These are phyloP conservation scores for Nycticorax nycticorax DNA, from an alignment of 2,113 vertebrate species.

Conservation along the genomic window DNA sequence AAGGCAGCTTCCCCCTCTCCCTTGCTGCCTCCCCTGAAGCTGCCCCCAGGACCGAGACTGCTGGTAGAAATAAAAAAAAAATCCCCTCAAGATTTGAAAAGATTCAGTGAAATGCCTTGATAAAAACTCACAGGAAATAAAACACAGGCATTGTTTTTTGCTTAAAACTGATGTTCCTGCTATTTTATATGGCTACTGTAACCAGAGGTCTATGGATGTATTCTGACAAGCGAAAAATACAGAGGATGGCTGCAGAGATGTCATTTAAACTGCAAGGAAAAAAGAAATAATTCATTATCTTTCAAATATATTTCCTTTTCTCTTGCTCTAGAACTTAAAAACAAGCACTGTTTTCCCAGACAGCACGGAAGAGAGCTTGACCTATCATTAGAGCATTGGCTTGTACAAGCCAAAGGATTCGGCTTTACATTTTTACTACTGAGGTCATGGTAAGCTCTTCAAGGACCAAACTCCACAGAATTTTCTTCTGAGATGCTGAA, in stretches of 20 bases:
- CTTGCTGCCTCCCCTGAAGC: not conserved
- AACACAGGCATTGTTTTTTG: not conserved
- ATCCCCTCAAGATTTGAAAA: not conserved
- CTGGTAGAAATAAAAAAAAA: not conserved
- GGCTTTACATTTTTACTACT: not conserved
- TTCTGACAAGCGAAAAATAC: not conserved
- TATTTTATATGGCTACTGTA: not conserved
- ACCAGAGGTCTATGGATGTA: not conserved
- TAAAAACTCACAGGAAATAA: not conserved
- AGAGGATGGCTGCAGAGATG: not conserved
- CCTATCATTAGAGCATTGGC: not conserved
- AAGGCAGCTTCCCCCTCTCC: not conserved
- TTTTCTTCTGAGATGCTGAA: not conserved
- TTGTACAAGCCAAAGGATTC: not conserved
- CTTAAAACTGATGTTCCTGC: not conserved
- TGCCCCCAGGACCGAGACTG: not conserved
- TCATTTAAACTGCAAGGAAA: not conserved
- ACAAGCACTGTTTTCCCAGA: not conserved
- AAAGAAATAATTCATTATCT: not conserved
- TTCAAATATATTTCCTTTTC: not conserved
- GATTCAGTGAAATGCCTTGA: not conserved
- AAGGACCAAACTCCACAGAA: not conserved
- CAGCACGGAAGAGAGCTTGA: not conserved
- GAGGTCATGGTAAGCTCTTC: not conserved
- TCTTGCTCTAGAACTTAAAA: not conserved